Conservation (phyloP, 1,140 invertebrate species). For the Drosophila bifasciata region DNA sequence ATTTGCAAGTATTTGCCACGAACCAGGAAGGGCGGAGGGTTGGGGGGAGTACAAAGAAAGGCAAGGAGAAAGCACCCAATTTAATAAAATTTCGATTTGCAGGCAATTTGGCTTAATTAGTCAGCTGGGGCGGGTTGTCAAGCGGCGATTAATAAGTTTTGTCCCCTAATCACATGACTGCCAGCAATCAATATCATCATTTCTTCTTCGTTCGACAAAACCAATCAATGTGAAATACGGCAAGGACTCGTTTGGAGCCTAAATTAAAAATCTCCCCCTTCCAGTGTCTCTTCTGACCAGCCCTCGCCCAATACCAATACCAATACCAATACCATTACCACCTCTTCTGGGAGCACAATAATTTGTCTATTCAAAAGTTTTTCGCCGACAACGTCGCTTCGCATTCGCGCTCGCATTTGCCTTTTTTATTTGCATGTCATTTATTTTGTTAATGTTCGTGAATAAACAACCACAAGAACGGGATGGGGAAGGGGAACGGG, state of each 20-base stretch:
- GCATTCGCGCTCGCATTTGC: conserved; percentile 37
- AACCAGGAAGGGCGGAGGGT: conserved; percentile 4
- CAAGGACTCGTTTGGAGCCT: conserved; percentile 48
- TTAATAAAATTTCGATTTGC: conserved; percentile 53
- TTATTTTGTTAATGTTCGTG: conserved; percentile 79
- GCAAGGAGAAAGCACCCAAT: conserved; percentile 33
- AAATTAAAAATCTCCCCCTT: conserved; percentile 67
- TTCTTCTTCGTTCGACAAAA: conserved; percentile 27
- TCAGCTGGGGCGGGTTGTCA: conserved; percentile 9
- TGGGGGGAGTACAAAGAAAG: background rate
- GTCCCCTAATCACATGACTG: conserved; percentile 70
- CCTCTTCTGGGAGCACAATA: conserved; percentile 35
- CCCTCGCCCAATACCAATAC: conserved; percentile 47
- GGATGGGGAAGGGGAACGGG: background rate
- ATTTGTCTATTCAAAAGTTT: conserved; percentile 78
- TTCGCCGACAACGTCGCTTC: conserved; percentile 23
- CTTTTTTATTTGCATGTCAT: conserved; percentile 77
- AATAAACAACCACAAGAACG: conserved; percentile 63
- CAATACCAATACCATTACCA: conserved; percentile 58
- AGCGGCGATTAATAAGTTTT: conserved; percentile 70
- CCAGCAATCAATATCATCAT: conserved; percentile 21
- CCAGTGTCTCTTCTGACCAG: conserved; percentile 13
- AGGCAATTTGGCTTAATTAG: conserved; percentile 74
- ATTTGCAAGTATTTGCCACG: conserved; percentile 34
- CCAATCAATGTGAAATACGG: conserved; percentile 43